Evolutionary conservation across 2,113 vertebrate species (phyloP).

Genomic region (Dicerorhinus sumatrensis): DNA sequence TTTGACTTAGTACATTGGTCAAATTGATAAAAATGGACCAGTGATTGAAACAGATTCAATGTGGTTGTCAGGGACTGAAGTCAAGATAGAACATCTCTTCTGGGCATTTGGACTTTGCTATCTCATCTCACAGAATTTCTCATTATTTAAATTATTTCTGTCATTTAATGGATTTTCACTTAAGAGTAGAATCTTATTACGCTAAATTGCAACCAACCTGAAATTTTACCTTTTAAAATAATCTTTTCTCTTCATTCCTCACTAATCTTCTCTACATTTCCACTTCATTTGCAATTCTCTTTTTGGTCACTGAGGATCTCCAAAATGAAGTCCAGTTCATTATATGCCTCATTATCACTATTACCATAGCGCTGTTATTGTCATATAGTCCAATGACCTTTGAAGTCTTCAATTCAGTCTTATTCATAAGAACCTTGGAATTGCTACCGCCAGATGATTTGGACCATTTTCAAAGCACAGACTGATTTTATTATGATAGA

Average conservation of each 20-base stretch:
- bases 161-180: conserved; percentile 70
- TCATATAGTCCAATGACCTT: conserved; percentile 60
- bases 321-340: conserved; percentile 53
- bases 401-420: neutral
- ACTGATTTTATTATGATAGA: conserved; percentile 9
- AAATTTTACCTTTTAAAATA: conserved; percentile 73
- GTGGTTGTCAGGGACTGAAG: neutral
- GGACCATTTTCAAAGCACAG: conserved; percentile 49
- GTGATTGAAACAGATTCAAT: neutral
- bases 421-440: neutral
- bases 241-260: conserved; percentile 58
- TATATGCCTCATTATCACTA: conserved; percentile 53
- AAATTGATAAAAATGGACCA: neutral
- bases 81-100: conserved; percentile 4
- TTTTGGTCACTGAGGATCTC: conserved; percentile 57
- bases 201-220: conserved; percentile 63
- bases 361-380: neutral
- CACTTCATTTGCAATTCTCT: conserved; percentile 63
- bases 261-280: conserved; percentile 70
- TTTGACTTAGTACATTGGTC: neutral
- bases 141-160: conserved; percentile 78
- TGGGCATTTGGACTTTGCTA: conserved; percentile 13
- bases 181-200: conserved; percentile 74
- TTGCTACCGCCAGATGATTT: neutral
- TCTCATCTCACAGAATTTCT: conserved; percentile 67